Percentiles rank a stretch among this genome's conserved stretches.
Evolutionary conservation across 1,140 invertebrate genomes (phyloP).

Genomic region (Pseudomyrmex concolor): DNA sequence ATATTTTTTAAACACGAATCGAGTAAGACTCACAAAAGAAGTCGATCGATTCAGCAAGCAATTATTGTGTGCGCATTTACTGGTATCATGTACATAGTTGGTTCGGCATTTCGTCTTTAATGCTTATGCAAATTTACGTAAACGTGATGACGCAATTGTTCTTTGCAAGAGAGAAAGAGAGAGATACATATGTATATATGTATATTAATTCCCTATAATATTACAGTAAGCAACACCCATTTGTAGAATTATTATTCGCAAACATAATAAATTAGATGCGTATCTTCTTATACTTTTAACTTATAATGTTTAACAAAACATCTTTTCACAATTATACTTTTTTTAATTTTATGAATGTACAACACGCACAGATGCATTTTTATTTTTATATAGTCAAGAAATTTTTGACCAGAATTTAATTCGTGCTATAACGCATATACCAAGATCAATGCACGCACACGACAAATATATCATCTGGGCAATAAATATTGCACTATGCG

Average conservation of each 20-base stretch:
- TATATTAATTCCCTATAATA: no score
- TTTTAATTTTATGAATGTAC: not conserved
- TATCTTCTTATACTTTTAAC: no score
- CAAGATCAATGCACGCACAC: constrained; percentile 7
- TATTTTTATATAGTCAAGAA: not conserved
- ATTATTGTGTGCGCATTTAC: constrained; percentile 8
- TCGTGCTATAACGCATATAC: constrained; percentile 5
- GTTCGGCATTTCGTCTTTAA: constrained; percentile 22
- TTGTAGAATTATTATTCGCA: not conserved
- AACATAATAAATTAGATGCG: not conserved
- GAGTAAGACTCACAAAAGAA: no score
- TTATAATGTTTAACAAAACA: no score
- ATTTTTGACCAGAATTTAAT: not conserved
- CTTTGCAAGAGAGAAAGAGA: no score
- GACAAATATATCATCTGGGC: constrained; percentile 30
- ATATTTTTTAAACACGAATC: no score
- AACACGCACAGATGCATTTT: not conserved
- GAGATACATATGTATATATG: no score
- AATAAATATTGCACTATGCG: constrained; percentile 30
- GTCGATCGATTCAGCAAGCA: constrained; percentile 10
- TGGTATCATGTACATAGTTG: not conserved
- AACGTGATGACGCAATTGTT: not conserved
- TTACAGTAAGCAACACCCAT: no score
- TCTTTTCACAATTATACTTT: no score
- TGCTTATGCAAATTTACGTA: constrained; percentile 25